Base-by-base conservation (phyloP, 2,888 invertebrate genomes). In the Diarsia brunnea region DNA sequence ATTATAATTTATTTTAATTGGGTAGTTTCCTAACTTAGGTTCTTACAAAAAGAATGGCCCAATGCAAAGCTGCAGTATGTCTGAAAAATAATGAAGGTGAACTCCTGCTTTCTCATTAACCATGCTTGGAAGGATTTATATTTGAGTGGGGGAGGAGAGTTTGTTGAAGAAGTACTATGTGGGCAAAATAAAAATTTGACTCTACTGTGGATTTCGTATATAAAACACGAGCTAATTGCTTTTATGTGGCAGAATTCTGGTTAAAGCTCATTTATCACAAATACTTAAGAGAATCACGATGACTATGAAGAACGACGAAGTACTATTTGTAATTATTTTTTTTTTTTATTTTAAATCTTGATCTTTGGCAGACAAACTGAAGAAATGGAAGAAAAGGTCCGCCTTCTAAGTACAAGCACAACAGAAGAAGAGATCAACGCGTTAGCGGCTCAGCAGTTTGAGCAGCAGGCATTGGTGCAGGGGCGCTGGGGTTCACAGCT, bases 351-450 rank as follows among this genome's bases (percentile, higher is more conserved):
- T n/a, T n/a, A n/a, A n/a, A 55, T 45, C 0, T 45, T 45, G 19
- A 21, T 51, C 2, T n/a, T 66, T 16, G 19, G 27, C 87, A 98
- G 98, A 71, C 99, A 99, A 96, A 98, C 98, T 60, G 97, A 98
- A 88, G 99, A 99, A 96, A 99, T 99, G 99, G 98, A 98, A 86
- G 97, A 97, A 60, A 98, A 98, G 71, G 97, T 99, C 64, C 98
- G 98, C 84, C 97, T 98, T 71, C 95, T 99, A 67, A 98, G 98
- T 90, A 95, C 97, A 60, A 97, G 97, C 11, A 98, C 98, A 63
- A 98, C 98, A 0, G 98, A 99, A 92, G 97, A 97, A 78, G 97
- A 99, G 90, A 99, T 99, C 71, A 99, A 99, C 92, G 97, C 98
- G 84, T 96, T 99, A 82, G 98, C 99, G 0, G 97, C 98, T 0